phyloP scores from a whole-genome alignment of 2,113 vertebrate species.

The Nannospalax galili region DNA sequence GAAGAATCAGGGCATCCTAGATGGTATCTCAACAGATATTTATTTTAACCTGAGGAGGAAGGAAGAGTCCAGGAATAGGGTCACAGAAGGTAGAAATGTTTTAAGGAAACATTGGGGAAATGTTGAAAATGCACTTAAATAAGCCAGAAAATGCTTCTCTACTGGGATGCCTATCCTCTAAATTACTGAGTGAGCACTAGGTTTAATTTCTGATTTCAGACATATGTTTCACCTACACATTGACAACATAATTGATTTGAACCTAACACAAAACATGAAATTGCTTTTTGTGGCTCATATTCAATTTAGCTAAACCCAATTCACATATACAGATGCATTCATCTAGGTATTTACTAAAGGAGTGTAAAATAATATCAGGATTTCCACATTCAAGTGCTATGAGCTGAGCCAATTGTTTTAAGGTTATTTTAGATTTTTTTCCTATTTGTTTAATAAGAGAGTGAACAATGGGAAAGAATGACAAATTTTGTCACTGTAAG shows the following conservation, averaged over 20 bases:
- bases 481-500: accelerated
- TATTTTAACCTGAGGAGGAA: not conserved
- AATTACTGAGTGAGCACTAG: not conserved
- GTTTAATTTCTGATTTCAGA: not conserved
- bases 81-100: not conserved
- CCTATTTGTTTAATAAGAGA: not conserved
- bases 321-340: not conserved
- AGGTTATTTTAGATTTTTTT: not conserved
- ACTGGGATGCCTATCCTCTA: not conserved
- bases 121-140: not conserved
- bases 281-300: not conserved
- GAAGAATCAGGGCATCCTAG: not conserved
- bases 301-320: not conserved
- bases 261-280: not conserved
- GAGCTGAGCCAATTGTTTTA: not conserved
- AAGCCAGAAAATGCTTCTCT: not conserved
- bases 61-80: not conserved
- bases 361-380: not conserved
- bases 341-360: not conserved
- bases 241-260: not conserved
- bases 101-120: not conserved
- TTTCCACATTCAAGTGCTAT: not conserved
- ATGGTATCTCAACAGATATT: not conserved
- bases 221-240: not conserved
- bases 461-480: not conserved